phyloP scores from a whole-genome alignment of 2,888 invertebrate genomes.

The Chrysina gloriosa region DNA sequence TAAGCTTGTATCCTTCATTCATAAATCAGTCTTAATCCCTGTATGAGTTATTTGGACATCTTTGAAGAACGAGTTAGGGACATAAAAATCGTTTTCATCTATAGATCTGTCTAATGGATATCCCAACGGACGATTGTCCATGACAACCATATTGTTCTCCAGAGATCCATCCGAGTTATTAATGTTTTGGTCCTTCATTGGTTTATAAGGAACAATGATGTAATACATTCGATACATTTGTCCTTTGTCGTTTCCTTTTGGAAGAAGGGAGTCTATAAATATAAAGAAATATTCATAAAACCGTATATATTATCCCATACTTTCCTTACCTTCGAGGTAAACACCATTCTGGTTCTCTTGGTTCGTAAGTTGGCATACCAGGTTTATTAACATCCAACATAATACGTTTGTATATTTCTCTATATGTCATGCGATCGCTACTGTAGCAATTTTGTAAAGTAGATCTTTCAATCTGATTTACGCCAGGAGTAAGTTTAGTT shows the following conservation, averaged over 20 bases:
- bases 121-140: slow-evolving; percentile 74
- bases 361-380: slow-evolving; percentile 60
- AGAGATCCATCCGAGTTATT: slow-evolving; percentile 45
- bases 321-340: slow-evolving; percentile 64
- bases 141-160: slow-evolving; percentile 46
- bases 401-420: slow-evolving; percentile 73
- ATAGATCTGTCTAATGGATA: slow-evolving; percentile 81
- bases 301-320: neutral
- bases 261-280: slow-evolving; percentile 69
- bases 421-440: slow-evolving; percentile 74
- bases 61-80: slow-evolving; percentile 76
- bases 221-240: slow-evolving; percentile 69
- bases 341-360: slow-evolving; percentile 65
- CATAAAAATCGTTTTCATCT: slow-evolving; percentile 70
- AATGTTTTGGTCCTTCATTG: neutral
- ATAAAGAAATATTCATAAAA: neutral
- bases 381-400: slow-evolving; percentile 60
- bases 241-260: slow-evolving; percentile 76
- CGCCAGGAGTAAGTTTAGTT: slow-evolving; percentile 72
- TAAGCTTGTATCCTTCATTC: neutral
- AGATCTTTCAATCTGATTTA: slow-evolving; percentile 77
- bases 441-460: slow-evolving; percentile 73
- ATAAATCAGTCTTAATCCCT: neutral
- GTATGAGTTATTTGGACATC: slow-evolving; percentile 68
- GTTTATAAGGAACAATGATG: slow-evolving; percentile 62